Evolutionary conservation across 2,888 invertebrate genomes (phyloP), one percentile per base, ranked within the genome.

Genomic region (Sthenelais limicola): DNA sequence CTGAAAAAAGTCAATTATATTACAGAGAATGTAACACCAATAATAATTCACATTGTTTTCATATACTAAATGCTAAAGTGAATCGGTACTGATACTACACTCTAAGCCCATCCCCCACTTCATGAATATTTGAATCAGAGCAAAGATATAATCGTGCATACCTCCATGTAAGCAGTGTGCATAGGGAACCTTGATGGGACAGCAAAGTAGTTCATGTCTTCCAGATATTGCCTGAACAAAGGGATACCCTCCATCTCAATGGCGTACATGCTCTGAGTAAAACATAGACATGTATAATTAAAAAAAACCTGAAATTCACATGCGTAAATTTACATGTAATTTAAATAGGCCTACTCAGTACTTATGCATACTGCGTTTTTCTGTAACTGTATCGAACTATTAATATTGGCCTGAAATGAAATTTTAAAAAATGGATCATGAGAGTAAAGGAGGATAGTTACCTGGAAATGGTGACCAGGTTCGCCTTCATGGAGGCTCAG

Each of bases 391-490:
- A n/a, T n/a, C n/a, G n/a, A n/a, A n/a, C n/a, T n/a, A n/a, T n/a
- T n/a, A n/a, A n/a, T n/a, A n/a, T n/a, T n/a, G n/a, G n/a, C n/a
- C n/a, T n/a, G n/a, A n/a, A n/a, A 9, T 43, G 43, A 15, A 43
- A 43, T 18, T 43, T 15, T 15, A 43, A 43, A 15, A 43, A 43
- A 15, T 43, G 43, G 9, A 15, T 15, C 9, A 15, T 15, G 9
- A 43, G 43, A 43, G 43, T 18, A 43, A 43, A 43, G 30, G 30
- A 26, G n/a, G 30, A 26, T 2, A 2, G 72, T 56, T 62, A 80
- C 74, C 80, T 84, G 78, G 28, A 85, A 76, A 75, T 87, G 87
- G 68, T 86, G 86, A 1, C 86, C 87, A 9, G 87, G 87, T 49
- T 83, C 77, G 26, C 82, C 82, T 76, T 86, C 84, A 76, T 87